Percentiles rank a stretch among this genome's conserved stretches.
Evolutionary conservation across 2,113 vertebrate species (phyloP).

Genomic region (Grammomys dolichurus): DNA sequence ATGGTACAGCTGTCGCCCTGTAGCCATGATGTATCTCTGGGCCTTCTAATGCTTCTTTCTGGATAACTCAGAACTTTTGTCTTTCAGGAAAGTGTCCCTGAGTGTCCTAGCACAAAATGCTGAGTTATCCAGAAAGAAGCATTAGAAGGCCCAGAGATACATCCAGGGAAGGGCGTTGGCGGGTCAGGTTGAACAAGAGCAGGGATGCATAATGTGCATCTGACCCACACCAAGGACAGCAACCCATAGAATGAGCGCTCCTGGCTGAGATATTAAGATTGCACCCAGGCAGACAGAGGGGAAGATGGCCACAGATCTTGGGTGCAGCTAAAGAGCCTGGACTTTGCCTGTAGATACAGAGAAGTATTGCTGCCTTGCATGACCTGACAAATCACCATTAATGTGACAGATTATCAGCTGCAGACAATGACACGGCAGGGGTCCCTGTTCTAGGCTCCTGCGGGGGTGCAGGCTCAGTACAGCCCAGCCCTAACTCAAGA

Average conservation of each 20-base stretch:
- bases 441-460: not conserved
- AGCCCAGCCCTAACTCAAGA: not conserved
- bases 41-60: not conserved
- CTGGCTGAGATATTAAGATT: not conserved
- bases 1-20: not conserved
- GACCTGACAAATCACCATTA: not conserved
- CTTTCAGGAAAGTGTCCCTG: too few relatives aligned
- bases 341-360: conserved; percentile 24
- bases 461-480: not conserved
- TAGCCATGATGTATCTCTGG: not conserved
- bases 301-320: not conserved
- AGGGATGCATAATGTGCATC: not conserved
- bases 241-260: not conserved
- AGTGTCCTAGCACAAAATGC: too few relatives aligned
- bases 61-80: not conserved
- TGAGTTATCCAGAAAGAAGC: not conserved
- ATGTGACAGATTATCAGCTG: not conserved
- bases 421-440: not conserved
- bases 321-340: not conserved
- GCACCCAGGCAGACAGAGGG: not conserved
- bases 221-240: not conserved
- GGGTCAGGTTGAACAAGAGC: not conserved
- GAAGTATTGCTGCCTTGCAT: not conserved
- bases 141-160: not conserved
- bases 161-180: not conserved